Base-by-base conservation (phyloP, 2,113 vertebrate species). In the Onychostruthus taczanowskii region DNA sequence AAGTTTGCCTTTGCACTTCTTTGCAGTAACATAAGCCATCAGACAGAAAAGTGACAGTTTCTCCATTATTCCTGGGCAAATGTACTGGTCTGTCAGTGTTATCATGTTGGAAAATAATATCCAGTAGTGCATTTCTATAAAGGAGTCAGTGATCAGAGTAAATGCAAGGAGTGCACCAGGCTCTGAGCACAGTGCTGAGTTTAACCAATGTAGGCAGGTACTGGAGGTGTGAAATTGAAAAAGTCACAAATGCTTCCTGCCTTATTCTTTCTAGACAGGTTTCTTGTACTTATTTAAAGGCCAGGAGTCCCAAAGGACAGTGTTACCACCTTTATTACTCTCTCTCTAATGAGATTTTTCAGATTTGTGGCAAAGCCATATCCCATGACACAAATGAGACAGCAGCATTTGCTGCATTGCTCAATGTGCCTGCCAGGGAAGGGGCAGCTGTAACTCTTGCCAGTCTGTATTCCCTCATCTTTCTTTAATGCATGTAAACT, bases 171-270 rank as follows among this genome's bases (percentile, higher is more conserved):
- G 41, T 35, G 11, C 72, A 79, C 44, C 50, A 47, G 59, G 80
- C 61, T 94, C 18, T 4, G 47, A 64, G 62, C 1, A 5, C 6
- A 0, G 35, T 10, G 22, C 46, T 72, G 44, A 90, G 70, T 94
- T 89, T 95, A 95, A 82, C 82, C 62, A 69, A 15, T 18, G 49
- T 49, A 70, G 88, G 81, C 81, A 95, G 85, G 55, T 87, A 64
- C 58, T 39, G 73, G 84, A 96, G 74, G 90, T 90, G 86, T 91
- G 93, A 97, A 94, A 96, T 87, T 95, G 95, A 90, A 97, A 96
- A 95, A 93, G 39, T 63, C 79, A 68, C 3, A 2, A 90, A 49
- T 33, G 66, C 59, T 92, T 93, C 84, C 56, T 94, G 74, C 70
- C 33, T 64, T 91, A 56, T 80, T 87, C 89, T 94, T 96, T 82